Evolutionary conservation across 2,113 vertebrate genomes (phyloP), one percentile per base, ranked within the genome.

Genomic region (Chinchilla lanigera): DNA sequence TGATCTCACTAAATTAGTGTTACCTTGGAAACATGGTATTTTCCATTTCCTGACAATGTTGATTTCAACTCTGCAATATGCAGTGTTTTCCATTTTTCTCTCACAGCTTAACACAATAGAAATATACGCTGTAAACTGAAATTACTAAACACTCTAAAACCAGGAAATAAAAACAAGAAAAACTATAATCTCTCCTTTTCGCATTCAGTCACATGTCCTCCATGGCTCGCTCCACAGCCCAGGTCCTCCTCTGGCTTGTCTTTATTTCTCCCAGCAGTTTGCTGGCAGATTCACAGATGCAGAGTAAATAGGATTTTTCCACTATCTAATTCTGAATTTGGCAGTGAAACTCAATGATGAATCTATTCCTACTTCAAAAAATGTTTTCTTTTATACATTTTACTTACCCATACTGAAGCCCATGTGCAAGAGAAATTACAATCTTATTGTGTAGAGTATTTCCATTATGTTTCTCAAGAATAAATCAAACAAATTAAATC

Each of bases 281-380:
- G 54, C 88, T 98, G 97, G 98, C 96, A 97, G 77, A 96, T 86
- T 95, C 95, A 97, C 97, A 97, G 97, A 94, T 71, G 94, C 93
- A 97, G 97, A 98, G 97, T 98, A 98, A 98, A 97, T 98, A 98
- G 95, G 95, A 98, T 96, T 98, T 98, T 98, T 98, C 98, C 98
- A 98, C 98, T 98, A 97, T 98, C 96, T 98, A 98, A 98, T 97
- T 97, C 97, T 97, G 94, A 97, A 97, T 97, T 98, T 97, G 97
- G 98, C 97, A 97, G 90, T 9, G 71, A 90, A 97, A 95, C 47
- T 94, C 96, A 96, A 89, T 97, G 97, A 98, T 97, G 87, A 98
- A 96, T 97, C 95, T 93, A 93, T 95, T 97, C 95, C 94, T 98
- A 97, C 96, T 96, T 98, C 93, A 94, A 93, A 90, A 95, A 95